These are phyloP conservation scores for Mirounga angustirostris DNA, from an alignment of 2,113 vertebrate genomes.

Conservation along the genomic window DNA sequence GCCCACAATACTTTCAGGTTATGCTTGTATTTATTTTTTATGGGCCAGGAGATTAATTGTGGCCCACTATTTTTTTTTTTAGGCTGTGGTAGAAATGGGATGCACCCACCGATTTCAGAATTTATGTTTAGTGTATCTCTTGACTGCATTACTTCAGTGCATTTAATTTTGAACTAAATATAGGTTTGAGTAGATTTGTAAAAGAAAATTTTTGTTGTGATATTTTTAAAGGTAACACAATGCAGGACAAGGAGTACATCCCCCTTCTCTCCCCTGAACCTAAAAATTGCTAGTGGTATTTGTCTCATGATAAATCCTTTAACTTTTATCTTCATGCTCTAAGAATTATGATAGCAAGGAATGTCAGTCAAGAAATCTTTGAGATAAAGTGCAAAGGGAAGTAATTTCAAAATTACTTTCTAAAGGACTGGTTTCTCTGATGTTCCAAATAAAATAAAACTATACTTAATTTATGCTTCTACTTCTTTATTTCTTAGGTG, in stretches of 20 bases:
- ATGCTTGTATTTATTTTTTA: background rate
- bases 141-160: background rate
- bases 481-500: background rate
- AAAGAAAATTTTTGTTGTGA: background rate
- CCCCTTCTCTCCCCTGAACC: background rate
- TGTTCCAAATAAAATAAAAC: conserved; percentile 36
- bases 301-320: background rate
- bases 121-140: conserved; percentile 16
- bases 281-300: background rate
- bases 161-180: background rate
- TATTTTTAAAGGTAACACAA: background rate
- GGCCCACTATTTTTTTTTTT: background rate
- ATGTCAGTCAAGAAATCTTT: background rate
- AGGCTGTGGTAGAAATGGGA: background rate
- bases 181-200: conserved; percentile 23
- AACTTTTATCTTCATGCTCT: background rate
- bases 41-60: background rate
- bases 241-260: background rate
- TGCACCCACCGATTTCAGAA: background rate
- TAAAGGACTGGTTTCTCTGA: background rate
- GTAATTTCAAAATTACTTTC: conserved; percentile 15
- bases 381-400: conserved; percentile 35
- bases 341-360: background rate
- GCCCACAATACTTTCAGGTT: background rate
- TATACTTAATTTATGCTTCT: background rate